phyloP scores from a whole-genome alignment of 2,888 invertebrate genomes.

The Drosophila ochracea region DNA sequence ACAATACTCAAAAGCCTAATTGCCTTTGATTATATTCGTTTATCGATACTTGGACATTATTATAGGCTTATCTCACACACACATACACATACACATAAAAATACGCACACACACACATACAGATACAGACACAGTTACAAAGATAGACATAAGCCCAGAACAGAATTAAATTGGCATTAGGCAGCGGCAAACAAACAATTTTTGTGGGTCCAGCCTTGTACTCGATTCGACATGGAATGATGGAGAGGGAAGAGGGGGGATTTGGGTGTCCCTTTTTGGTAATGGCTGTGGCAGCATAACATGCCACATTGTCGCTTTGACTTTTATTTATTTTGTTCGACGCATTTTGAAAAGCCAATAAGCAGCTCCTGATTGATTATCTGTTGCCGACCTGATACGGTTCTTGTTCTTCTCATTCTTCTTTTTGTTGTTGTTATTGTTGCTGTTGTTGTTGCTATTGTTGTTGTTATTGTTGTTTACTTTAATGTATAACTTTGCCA shows the following conservation, averaged over 20 bases:
- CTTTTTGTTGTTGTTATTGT: constrained; percentile 9
- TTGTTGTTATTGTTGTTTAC: constrained; percentile 39
- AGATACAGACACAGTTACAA: constrained; percentile 9
- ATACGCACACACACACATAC: neutral
- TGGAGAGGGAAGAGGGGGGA: neutral
- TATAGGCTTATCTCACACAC: constrained; percentile 36
- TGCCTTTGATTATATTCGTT: constrained; percentile 68
- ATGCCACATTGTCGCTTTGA: constrained; percentile 73
- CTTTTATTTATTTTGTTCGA: constrained; percentile 78
- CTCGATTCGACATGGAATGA: constrained; percentile 22
- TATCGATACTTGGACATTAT: constrained; percentile 59
- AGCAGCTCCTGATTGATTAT: constrained; percentile 80
- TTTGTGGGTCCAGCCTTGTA: constrained; percentile 44
- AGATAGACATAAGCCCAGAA: constrained; percentile 32
- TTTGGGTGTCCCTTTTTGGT: constrained; percentile 6
- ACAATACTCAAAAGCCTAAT: constrained; percentile 61
- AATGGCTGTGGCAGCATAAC: constrained; percentile 48
- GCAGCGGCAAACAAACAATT: constrained; percentile 40
- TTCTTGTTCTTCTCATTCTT: constrained; percentile 23
- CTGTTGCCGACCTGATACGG: constrained; percentile 48
- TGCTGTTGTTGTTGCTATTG: constrained; percentile 23
- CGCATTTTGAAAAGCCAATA: constrained; percentile 79
- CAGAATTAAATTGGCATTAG: constrained; percentile 73
- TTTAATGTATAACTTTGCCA: constrained; percentile 43
- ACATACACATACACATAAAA: constrained; percentile 5